Percentiles rank a stretch among this genome's conserved stretches.
Evolutionary conservation across 2,888 invertebrate genomes (phyloP).

Genomic region (Ligdia adustata): DNA sequence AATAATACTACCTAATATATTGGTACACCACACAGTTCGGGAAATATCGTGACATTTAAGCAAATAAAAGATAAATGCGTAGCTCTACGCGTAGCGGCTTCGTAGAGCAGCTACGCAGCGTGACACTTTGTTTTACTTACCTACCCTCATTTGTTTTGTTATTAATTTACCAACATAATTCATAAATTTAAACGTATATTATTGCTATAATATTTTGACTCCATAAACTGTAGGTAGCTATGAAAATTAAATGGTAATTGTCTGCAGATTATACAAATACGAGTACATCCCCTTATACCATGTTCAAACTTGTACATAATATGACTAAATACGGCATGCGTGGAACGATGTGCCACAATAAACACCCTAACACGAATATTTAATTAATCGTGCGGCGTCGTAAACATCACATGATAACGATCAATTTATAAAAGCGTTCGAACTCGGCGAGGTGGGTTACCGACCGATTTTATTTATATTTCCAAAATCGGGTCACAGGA

Average conservation of each 20-base stretch:
- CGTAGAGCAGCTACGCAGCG: constrained; percentile 6
- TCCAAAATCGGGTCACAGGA: constrained; percentile 48
- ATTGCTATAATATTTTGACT: too few species aligned
- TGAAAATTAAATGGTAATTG: too few species aligned
- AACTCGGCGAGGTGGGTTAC: constrained; percentile 26
- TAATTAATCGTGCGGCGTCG: constrained; percentile 21
- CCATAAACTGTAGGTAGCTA: too few species aligned
- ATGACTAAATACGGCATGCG: constrained; percentile 1
- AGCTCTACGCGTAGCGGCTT: constrained; percentile 3
- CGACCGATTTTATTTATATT: constrained; percentile 42
- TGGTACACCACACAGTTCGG: too few species aligned
- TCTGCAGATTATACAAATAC: not conserved
- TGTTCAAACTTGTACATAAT: constrained; percentile 3
- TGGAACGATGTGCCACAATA: constrained; percentile 9
- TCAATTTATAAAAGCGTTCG: constrained; percentile 29
- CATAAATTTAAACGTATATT: too few species aligned
- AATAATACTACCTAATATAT: too few species aligned
- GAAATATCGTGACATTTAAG: too few species aligned
- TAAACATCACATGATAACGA: constrained; percentile 28
- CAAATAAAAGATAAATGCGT: constrained; percentile 1
- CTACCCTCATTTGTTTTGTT: constrained; percentile 1
- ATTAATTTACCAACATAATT: too few species aligned
- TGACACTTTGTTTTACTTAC: not conserved
- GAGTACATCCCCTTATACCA: not conserved
- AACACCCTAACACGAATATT: constrained; percentile 17